These are phyloP conservation scores for Eumacrocentrus americanus DNA, from an alignment of 2,888 invertebrate species.

Conservation along the genomic window DNA sequence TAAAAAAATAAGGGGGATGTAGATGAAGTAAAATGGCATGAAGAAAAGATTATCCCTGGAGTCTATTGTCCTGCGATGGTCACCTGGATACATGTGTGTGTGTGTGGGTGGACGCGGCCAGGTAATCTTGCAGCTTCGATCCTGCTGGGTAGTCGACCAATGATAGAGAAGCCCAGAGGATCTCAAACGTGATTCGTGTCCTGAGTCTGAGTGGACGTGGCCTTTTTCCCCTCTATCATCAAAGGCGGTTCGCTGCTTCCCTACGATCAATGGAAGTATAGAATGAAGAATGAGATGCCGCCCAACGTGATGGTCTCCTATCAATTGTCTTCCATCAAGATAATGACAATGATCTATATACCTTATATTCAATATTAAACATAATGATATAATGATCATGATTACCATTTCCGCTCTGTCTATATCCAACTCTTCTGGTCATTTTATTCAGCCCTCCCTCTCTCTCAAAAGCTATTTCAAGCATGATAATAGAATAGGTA, in stretches of 20 bases:
- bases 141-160: conserved; percentile 41
- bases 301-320: conserved; percentile 14
- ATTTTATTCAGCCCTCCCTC: too few relatives aligned
- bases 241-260: conserved; percentile 30
- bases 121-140: conserved; percentile 26
- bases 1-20: conserved; percentile 5
- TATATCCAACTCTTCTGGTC: too few relatives aligned
- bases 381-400: neutral
- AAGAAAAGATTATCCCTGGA: too few relatives aligned
- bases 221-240: conserved; percentile 37
- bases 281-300: conserved; percentile 16
- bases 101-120: conserved; percentile 7
- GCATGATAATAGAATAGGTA: too few relatives aligned
- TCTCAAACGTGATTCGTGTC: conserved; percentile 49
- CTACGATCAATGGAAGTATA: conserved; percentile 37
- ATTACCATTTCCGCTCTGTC: neutral
- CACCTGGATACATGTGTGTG: too few relatives aligned
- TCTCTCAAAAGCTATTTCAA: neutral
- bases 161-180: conserved; percentile 41
- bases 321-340: neutral
- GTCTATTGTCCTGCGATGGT: too few relatives aligned
- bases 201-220: conserved; percentile 33
- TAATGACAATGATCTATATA: neutral
- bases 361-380: neutral
- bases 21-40: neutral